Evolutionary conservation across 2,888 invertebrate species (phyloP), one percentile per base, ranked within the genome.

Genomic region (Metellina segmentata): DNA sequence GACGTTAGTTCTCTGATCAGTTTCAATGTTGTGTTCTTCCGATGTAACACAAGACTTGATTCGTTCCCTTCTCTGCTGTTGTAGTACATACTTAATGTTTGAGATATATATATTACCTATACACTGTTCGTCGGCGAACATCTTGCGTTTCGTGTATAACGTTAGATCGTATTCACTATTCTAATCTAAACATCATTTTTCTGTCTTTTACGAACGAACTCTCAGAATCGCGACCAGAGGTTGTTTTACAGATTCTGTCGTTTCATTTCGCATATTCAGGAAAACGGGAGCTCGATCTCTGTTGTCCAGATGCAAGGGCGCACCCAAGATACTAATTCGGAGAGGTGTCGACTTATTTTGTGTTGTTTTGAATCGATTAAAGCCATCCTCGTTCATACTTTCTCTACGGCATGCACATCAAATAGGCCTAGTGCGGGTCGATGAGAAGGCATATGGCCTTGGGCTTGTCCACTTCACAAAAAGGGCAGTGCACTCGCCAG

Each of bases 191-290:
- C 4, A 72, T 72, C 79, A n/a, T n/a, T 81, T 81, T 81, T 70
- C 51, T 74, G 34, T 85, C 70, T 90, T 81, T 86, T 48, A 69
- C 13, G 16, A 90, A 85, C 72, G 48, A 81, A 74, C 79, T 85
- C 85, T 70, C 19, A 70, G 34, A 34, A 85, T 53, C 69, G 70
- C 34, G 85, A 85, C 13, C 11, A 61, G 61, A 61, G 61, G 61
- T 52, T 90, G 78, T 79, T 90, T 90, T 90, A 85, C 90, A 90
- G 90, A 85, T 85, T 90, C 85, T 85, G 71, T 19, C 61, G 53
- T 85, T 74, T 85, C 75, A 34, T 85, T 85, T 34, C 16, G 5
- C 16, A 61, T 61, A n/a, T 34, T 34, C 34, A 34, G 34, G 34
- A 34, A 34, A 34, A 34, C 34, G 34, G 34, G 34, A 34, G 34